Base-by-base conservation (phyloP, 2,888 invertebrate genomes). In the Ametastegia equiseti region DNA sequence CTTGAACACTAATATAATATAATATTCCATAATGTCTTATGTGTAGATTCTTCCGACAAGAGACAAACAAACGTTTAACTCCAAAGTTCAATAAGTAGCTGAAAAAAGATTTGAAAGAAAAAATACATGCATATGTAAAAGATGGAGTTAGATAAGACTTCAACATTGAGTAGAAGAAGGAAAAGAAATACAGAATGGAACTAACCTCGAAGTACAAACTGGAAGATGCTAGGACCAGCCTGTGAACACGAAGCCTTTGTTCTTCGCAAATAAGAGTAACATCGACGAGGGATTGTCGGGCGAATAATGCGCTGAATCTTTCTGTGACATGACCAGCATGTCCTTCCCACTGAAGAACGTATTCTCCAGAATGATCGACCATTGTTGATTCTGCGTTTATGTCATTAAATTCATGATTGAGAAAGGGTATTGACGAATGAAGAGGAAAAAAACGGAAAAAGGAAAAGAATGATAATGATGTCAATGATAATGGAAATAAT, bases 261-360 rank as follows among this genome's bases (percentile, higher is more conserved):
- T 95, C 95, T 87, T 95, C 95, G 89, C 96, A 96, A 93, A 95
- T 95, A 67, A 96, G 93, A 77, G 95, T 95, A 91, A 96, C 94
- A 90, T 96, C 96, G 60, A 96, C 96, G 83, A 96, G 92, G 81
- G 94, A 94, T 90, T 96, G 96, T 89, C 95, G 94, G 92, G 95
- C 95, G 88, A 96, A 93, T 60, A 96, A 92, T 88, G 95, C 94
- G 83, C 95, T 95, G 88, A 96, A 94, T 88, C 94, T 94, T 78
- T 94, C 94, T 89, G 95, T 93, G 85, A 95, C 92, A 89, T 95
- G 94, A 86, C 94, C 94, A 36, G 95, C 94, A 91, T 96, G 95
- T 89, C 94, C 95, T 90, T 95, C 94, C 93, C 95, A 95, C 89
- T 95, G 95, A 82, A 95, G 93, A 88, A 94, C 94, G 86, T 94